Percentiles rank a stretch among this genome's conserved stretches.
Evolutionary conservation across 2,888 invertebrate genomes (phyloP).

Genomic region (Anagyrus pseudococci): DNA sequence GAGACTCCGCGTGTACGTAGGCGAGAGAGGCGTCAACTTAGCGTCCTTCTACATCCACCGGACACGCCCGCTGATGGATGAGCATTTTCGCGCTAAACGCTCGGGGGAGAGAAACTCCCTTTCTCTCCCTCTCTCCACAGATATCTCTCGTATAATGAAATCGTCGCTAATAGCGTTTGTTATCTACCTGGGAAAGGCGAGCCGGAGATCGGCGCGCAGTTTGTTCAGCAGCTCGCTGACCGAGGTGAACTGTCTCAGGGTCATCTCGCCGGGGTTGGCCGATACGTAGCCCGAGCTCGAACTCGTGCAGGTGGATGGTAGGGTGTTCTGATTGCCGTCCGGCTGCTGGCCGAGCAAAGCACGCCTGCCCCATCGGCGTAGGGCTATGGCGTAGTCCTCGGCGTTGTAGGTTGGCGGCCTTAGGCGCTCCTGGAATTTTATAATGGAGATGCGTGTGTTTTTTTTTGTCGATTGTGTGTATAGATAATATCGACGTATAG

Average conservation of each 20-base stretch:
- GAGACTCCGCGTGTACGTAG: too few relatives aligned
- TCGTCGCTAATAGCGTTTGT: too few relatives aligned
- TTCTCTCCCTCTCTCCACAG: too few relatives aligned
- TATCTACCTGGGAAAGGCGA: slow-evolving; percentile 85
- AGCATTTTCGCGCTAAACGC: too few relatives aligned
- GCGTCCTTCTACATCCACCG: too few relatives aligned
- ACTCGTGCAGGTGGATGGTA: slow-evolving; percentile 58
- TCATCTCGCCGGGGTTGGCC: slow-evolving; percentile 78
- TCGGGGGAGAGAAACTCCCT: too few relatives aligned
- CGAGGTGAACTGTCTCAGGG: slow-evolving; percentile 83
- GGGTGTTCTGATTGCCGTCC: slow-evolving; percentile 55
- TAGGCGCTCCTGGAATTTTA: slow-evolving; percentile 86
- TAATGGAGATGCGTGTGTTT: too few relatives aligned
- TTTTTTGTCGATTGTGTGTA: too few relatives aligned
- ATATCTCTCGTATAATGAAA: too few relatives aligned
- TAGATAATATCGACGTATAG: too few relatives aligned
- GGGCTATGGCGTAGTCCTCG: slow-evolving; percentile 82
- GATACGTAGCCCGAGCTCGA: slow-evolving; percentile 63
- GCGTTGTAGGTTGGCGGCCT: slow-evolving; percentile 90
- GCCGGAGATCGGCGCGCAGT: slow-evolving; percentile 82
- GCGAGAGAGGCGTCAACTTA: too few relatives aligned
- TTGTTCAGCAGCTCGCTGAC: slow-evolving; percentile 88
- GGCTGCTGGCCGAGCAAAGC: slow-evolving; percentile 58
- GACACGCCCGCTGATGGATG: too few relatives aligned
- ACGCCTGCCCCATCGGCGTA: slow-evolving; percentile 82